Base-by-base conservation (phyloP, 2,888 invertebrate genomes). In the Nemotelus nigrinus region DNA sequence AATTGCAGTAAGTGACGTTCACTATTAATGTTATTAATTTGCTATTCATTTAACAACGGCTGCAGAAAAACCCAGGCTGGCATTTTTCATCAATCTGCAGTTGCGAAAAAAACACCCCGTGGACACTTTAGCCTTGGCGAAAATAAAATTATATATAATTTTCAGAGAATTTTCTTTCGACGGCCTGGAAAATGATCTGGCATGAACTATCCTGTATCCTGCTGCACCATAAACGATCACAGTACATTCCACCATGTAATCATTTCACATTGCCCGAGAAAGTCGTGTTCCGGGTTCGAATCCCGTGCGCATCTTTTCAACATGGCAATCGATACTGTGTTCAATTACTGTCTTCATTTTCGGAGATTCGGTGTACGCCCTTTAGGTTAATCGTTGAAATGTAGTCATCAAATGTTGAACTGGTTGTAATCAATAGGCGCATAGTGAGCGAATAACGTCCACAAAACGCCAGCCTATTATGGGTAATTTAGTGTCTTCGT, bases 321-420 rank as follows among this genome's bases (percentile, higher is more conserved):
- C 71, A 71, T 55, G 8, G 55, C 55, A 71, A 71, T 71, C 71
- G 57, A 71, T 71, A 71, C 57, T 55, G 41, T 43, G 71, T 55
- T 71, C 71, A 71, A 71, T 71, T 71, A 71, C 71, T 71, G 71
- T 71, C 71, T 71, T 71, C 71, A 71, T 71, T 71, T 71, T 43
- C 25, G 71, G 43, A 71, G 44, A 53, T 71, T n/a, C 57, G n/a
- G 71, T 55, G 55, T 8, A 53, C 71, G 71, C 71, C 71, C 71
- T 55, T 55, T 57, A 43, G 55, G 41, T 71, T 71, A 71, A 71
- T 71, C 71, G 45, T 8, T 8, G 48, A 71, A 71, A 55, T 55
- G 71, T 55, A 55, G 55, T 44, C 71, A 71, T 71, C 55, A 55
- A 71, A 71, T 55, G 71, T 71, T 53, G 43, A 71, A 71, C 53